Conservation (phyloP, 2,797 vertebrate species). For the Avahi laniger region DNA sequence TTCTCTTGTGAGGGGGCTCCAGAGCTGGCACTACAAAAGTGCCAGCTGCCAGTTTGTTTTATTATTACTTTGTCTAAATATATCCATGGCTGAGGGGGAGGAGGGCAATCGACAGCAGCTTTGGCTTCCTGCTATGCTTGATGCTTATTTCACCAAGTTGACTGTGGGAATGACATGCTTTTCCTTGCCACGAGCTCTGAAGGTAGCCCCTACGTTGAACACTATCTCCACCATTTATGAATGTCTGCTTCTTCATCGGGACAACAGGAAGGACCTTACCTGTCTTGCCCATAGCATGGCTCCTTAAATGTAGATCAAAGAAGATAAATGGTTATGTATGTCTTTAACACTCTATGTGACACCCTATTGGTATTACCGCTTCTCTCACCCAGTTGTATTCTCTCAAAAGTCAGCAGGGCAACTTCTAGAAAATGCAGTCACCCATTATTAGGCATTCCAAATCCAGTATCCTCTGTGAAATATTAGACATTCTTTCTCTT, state of each 20-base stretch:
- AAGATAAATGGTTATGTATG: neutral
- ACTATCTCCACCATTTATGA: neutral
- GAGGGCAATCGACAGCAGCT: slow-evolving; percentile 75
- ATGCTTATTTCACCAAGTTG: slow-evolving; percentile 61
- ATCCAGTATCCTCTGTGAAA: neutral
- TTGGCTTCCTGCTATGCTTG: slow-evolving; percentile 71
- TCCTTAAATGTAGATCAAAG: neutral
- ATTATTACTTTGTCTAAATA: slow-evolving; percentile 82
- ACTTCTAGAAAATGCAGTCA: neutral
- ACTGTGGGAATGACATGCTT: slow-evolving; percentile 30
- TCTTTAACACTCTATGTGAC: neutral
- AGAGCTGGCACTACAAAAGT: slow-evolving; percentile 69
- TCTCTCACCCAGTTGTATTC: neutral
- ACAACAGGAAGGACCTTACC: neutral
- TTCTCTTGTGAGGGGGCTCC: slow-evolving; percentile 73
- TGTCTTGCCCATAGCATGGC: neutral
- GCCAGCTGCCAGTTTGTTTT: slow-evolving; percentile 80
- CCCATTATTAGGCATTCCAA: neutral
- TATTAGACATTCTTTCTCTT: neutral
- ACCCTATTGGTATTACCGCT: neutral
- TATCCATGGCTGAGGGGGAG: slow-evolving; percentile 74
- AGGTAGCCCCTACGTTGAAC: neutral
- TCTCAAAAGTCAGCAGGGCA: neutral
- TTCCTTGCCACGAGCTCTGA: neutral
- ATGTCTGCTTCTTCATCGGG: neutral